A percentile compares a stretch with the other conserved stretches of the same genome.
These are phyloP conservation scores for Pseudopleuronectes americanus DNA, from an alignment of 2,797 vertebrate species.

Conservation along the genomic window DNA sequence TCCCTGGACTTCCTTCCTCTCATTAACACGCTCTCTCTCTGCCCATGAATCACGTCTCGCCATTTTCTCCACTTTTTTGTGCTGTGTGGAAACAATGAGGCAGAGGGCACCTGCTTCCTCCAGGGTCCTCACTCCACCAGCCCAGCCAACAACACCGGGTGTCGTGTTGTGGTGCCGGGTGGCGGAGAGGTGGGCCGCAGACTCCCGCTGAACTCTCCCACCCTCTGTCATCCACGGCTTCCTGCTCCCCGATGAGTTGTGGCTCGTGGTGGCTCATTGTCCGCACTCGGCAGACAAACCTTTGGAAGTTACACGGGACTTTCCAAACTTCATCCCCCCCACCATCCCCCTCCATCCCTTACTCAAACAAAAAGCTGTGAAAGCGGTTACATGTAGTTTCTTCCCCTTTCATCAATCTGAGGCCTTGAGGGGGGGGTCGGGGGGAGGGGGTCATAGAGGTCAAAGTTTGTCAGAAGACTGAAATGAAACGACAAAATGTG, in stretches of 20 bases:
- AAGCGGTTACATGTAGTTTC: constrained; percentile 6
- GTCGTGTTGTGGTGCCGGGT: constrained; percentile 14
- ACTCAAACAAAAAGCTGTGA: not conserved
- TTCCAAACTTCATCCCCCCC: constrained; percentile 56
- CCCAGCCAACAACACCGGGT: constrained; percentile 4
- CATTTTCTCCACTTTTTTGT: constrained; percentile 35
- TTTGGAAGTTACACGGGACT: constrained; percentile 70
- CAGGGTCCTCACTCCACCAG: constrained; percentile 6
- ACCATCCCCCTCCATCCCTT: not conserved
- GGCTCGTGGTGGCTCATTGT: constrained; percentile 61
- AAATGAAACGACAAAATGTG: too few species aligned
- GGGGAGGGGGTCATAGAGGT: not conserved
- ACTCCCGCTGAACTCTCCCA: constrained; percentile 73
- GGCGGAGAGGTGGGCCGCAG: constrained; percentile 3
- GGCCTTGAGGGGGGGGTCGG: not conserved
- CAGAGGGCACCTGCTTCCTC: constrained; percentile 82
- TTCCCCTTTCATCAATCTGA: not conserved
- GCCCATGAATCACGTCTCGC: constrained; percentile 61
- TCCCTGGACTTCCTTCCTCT: constrained; percentile 73
- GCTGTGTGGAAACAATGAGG: constrained; percentile 75
- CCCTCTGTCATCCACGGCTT: constrained; percentile 70
- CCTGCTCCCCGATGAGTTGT: constrained; percentile 73
- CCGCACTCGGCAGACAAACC: constrained; percentile 56
- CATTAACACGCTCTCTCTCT: constrained; percentile 60
- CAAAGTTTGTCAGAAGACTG: too few species aligned